Evolutionary conservation across 2,113 vertebrate species (phyloP).

Genomic region (Rhodinocichla rosea): DNA sequence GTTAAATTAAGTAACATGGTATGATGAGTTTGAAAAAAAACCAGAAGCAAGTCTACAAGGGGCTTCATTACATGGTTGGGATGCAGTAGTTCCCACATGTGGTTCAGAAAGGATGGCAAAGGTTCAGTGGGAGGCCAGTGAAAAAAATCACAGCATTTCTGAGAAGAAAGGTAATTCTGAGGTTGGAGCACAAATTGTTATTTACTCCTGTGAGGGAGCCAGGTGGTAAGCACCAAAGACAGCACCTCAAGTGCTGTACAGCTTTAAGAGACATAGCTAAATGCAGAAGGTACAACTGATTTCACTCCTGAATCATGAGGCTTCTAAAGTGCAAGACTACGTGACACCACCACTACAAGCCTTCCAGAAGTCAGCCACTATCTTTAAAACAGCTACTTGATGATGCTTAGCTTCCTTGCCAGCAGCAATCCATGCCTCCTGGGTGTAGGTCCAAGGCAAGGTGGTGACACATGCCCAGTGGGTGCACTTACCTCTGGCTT

Average conservation of each 20-base stretch:
- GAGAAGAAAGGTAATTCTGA: background rate
- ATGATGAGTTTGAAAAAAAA: background rate
- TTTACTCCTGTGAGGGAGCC: background rate
- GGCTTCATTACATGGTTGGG: background rate
- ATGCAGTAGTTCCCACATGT: background rate
- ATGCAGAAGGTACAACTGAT: background rate
- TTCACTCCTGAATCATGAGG: accelerated
- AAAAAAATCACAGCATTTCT: background rate
- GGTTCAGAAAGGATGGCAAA: background rate
- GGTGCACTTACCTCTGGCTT: conserved; percentile 79
- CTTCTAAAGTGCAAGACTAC: background rate
- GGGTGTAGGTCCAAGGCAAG: background rate
- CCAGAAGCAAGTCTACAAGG: background rate
- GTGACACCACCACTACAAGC: background rate
- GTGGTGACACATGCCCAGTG: accelerated
- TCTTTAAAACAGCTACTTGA: background rate
- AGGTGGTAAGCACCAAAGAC: background rate
- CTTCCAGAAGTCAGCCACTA: background rate
- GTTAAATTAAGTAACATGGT: background rate
- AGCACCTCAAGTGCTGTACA: background rate
- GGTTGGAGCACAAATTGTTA: background rate
- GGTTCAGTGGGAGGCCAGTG: background rate
- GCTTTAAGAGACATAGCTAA: background rate
- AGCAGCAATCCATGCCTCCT: background rate
- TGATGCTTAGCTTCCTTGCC: background rate